A percentile compares a stretch with the other conserved stretches of the same genome.
These are phyloP conservation scores for Pseudois nayaur DNA, from an alignment of 2,113 vertebrate genomes.

Conservation along the genomic window DNA sequence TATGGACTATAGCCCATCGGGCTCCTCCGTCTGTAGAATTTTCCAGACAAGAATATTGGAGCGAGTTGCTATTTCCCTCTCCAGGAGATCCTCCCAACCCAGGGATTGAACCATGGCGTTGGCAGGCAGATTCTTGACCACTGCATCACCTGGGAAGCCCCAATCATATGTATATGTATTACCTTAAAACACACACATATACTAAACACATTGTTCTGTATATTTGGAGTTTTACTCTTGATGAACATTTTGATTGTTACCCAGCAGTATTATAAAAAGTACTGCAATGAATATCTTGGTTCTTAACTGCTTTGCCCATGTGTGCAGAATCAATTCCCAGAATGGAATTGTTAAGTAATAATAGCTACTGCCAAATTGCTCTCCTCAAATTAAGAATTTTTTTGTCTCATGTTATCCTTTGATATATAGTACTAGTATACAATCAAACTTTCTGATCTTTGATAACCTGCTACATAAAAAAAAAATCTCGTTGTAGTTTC, in stretches of 20 bases:
- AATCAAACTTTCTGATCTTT: background rate
- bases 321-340: background rate
- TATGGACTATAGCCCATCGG: background rate
- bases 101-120: background rate
- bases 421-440: background rate
- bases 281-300: background rate
- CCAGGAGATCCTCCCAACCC: background rate
- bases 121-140: background rate
- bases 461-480: background rate
- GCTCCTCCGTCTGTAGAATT: background rate
- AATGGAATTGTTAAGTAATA: background rate
- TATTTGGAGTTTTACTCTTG: background rate
- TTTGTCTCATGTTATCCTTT: background rate
- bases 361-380: background rate
- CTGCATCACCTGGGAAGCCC: background rate
- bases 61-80: background rate
- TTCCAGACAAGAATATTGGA: background rate
- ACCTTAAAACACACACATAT: background rate
- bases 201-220: background rate
- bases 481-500: background rate
- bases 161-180: background rate
- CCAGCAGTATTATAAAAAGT: background rate
- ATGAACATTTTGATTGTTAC: conserved; percentile 30
- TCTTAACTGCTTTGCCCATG: background rate
- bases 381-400: background rate